phyloP scores from a whole-genome alignment of 2,797 vertebrate species.

The Gallinago nigripennis region DNA sequence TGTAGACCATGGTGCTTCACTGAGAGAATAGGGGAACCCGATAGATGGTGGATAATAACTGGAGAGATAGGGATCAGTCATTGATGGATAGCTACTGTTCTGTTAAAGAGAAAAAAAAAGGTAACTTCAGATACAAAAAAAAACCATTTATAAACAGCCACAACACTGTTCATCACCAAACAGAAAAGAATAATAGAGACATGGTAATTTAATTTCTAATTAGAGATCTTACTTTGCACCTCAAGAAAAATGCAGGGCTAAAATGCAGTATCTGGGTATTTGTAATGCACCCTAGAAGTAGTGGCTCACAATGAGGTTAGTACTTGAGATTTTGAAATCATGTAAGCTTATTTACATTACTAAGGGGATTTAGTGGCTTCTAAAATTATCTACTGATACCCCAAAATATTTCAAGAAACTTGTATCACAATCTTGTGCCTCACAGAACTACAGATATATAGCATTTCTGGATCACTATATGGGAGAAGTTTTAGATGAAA shows the following conservation, averaged over 20 bases:
- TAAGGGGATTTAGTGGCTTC: background rate
- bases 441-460: background rate
- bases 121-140: conserved; percentile 20
- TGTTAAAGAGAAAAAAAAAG: conserved; percentile 62
- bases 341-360: background rate
- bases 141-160: background rate
- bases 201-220: background rate
- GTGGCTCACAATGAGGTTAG: background rate
- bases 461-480: background rate
- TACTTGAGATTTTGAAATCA: background rate
- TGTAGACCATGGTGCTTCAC: conserved; percentile 95
- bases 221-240: background rate
- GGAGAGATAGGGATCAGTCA: conserved; percentile 95
- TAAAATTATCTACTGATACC: background rate
- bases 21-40: conserved; percentile 93
- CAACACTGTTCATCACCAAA: background rate
- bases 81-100: conserved; percentile 97
- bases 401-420: background rate
- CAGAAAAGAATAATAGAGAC: background rate
- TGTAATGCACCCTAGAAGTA: background rate
- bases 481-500: background rate
- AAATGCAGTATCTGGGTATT: background rate
- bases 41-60: conserved; percentile 96
- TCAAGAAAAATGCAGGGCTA: background rate
- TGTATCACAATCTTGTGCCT: background rate